A percentile compares a stretch with the other conserved stretches of the same genome.
Evolutionary conservation across 1,140 invertebrate genomes (phyloP).

Genomic region (Periplaneta americana): DNA sequence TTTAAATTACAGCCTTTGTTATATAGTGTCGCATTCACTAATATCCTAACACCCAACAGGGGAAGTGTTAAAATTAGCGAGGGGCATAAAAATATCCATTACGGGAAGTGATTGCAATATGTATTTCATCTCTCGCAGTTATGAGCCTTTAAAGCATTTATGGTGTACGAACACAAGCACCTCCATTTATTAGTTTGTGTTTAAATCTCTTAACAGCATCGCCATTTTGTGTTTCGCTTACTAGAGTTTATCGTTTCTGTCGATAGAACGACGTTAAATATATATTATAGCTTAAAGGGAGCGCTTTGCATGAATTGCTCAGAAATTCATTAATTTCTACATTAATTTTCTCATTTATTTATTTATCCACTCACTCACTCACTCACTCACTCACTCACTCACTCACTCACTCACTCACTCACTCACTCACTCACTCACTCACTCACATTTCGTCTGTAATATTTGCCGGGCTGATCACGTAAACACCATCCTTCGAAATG

Average conservation of each 20-base stretch:
- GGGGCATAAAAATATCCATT: too few relatives aligned
- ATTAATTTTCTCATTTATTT: neutral
- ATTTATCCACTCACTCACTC: neutral
- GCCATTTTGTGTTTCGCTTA: neutral
- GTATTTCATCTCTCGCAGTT: neutral
- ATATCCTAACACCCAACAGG: neutral
- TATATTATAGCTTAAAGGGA: neutral
- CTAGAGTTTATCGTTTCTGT: neutral
- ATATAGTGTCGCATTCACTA: neutral
- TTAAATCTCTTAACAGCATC: neutral
- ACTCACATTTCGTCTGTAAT: too few relatives aligned
- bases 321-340: neutral
- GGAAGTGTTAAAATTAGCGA: neutral
- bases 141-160: neutral
- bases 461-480: too few relatives aligned
- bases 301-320: neutral
- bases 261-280: neutral
- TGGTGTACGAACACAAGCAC: neutral
- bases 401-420: neutral
- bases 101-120: neutral
- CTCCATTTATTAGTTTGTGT: neutral
- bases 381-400: neutral
- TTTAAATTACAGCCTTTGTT: neutral
- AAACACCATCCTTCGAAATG: too few relatives aligned
- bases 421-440: neutral